Evolutionary conservation across 2,113 vertebrate species (phyloP), one percentile per base, ranked within the genome.

Genomic region (Astatoreochromis straeleni): DNA sequence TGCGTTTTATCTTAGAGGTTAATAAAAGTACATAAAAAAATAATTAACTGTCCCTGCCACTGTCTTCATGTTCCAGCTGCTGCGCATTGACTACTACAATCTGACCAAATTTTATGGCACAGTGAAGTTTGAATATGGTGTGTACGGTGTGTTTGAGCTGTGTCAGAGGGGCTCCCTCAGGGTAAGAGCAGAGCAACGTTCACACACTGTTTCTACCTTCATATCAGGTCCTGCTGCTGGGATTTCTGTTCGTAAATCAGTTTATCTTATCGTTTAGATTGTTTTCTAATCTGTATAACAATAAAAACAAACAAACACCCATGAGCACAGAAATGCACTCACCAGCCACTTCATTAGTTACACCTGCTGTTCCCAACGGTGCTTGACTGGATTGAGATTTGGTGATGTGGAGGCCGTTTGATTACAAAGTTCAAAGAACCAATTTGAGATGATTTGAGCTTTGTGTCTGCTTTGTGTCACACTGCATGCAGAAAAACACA

Each of bases 61-160:
- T 58, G 4, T 58, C 21, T 82, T 45, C n/a, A 6, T 42, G 12
- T 87, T 93, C 17, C 95, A 99, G 99, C 95, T 99, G 85, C 92
- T 99, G 53, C 95, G 97, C 79, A 97, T 99, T 3, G 98, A 99
- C 93, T 99, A 99, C 87, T 99, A 99, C 96, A 99, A 99, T 95
- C 95, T 99, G 94, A 99, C 98, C 58, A 99, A 99, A 94, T 99
- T 99, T 95, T 99, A 99, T 0, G 98, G 99, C 82, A 99, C 99
- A 0, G 97, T 99, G 94, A 99, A 98, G 95, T 96, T 97, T 80
- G 98, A 99, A n/a, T 87, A 95, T 12, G 97, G 94, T 26, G 97
- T 99, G 92, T 99, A 97, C 26, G 98, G 96, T 1, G 98, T 99
- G 92, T 97, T 97, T 31, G 99, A 99, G 87, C 98, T 97, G 90